These are phyloP conservation scores for Stictonetta naevosa DNA, from an alignment of 2,113 vertebrate genomes.

Conservation along the genomic window DNA sequence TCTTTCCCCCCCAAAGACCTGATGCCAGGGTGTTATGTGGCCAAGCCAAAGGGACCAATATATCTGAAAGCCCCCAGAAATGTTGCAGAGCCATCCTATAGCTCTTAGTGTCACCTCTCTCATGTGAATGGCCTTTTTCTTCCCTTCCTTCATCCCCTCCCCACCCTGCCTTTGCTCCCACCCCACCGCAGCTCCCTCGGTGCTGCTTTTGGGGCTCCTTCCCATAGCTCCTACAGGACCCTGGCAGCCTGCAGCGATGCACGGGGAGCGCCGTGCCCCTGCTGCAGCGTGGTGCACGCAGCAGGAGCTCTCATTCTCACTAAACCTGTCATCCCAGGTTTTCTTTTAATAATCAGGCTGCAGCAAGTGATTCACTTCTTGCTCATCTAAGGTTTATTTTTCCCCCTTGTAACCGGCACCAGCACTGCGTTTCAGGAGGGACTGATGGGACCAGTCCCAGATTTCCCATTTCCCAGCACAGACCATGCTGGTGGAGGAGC, in stretches of 20 bases:
- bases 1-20: not conserved
- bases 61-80: not conserved
- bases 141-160: not conserved
- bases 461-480: not conserved
- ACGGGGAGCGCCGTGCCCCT: rapidly evolving
- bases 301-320: not conserved
- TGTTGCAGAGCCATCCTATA: not conserved
- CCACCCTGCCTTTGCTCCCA: not conserved
- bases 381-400: conserved; percentile 19
- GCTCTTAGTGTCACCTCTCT: not conserved
- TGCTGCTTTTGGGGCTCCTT: not conserved
- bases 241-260: not conserved
- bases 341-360: conserved; percentile 12
- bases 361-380: conserved; percentile 36
- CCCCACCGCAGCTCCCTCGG: rapidly evolving
- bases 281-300: not conserved
- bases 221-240: not conserved
- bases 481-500: not conserved
- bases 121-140: not conserved
- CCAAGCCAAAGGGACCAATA: not conserved
- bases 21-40: rapidly evolving
- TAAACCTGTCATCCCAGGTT: conserved; percentile 47
- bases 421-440: not conserved
- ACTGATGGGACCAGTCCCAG: not conserved
- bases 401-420: not conserved